Conservation (phyloP, 2,113 vertebrate species). For the Paratilapia polleni region DNA sequence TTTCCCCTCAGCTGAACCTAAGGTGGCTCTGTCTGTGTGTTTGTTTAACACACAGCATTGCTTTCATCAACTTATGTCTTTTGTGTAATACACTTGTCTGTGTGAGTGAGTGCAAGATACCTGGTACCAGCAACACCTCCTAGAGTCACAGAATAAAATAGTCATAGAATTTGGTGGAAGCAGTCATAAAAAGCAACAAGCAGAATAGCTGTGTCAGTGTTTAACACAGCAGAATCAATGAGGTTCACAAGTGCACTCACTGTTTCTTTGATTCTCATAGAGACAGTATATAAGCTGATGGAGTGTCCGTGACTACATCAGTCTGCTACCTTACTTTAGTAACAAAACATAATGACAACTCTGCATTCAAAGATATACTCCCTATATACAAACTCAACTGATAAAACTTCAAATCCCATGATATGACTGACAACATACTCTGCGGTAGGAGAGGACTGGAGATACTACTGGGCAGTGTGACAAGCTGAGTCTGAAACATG, state of each 20-base stretch:
- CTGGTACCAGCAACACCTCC: background rate
- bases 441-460: no score
- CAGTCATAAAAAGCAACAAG: conserved; percentile 13
- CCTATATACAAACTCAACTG: background rate
- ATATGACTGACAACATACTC: conserved; percentile 6
- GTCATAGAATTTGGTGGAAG: background rate
- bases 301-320: background rate
- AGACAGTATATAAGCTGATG: conserved; percentile 20
- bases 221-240: conserved; percentile 17
- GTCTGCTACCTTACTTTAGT: conserved; percentile 6
- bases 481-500: background rate
- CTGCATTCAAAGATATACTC: background rate
- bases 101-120: background rate
- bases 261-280: conserved; percentile 30
- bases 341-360: conserved; percentile 5
- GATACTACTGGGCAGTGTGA: background rate
- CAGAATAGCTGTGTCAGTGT: conserved; percentile 24
- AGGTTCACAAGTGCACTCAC: conserved; percentile 49
- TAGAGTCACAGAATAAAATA: background rate
- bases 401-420: background rate
- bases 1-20: no score
- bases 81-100: background rate
- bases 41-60: no score
- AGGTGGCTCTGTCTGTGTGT: no score
- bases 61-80: background rate